Conservation (phyloP, 2,113 vertebrate species). For the Semicossyphus pulcher region DNA sequence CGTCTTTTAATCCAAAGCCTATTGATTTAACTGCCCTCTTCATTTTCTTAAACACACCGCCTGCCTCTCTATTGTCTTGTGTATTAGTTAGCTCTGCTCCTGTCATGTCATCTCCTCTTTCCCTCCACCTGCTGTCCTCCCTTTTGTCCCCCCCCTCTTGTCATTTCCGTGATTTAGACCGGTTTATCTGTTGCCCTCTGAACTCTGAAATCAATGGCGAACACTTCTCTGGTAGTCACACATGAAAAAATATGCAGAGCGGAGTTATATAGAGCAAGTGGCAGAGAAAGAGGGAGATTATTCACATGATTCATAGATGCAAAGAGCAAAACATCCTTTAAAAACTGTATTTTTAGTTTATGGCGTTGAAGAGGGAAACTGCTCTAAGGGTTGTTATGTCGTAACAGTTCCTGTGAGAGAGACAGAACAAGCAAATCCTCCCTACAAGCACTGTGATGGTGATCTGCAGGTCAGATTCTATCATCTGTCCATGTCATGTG, state of each 20-base stretch:
- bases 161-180: constrained; percentile 19
- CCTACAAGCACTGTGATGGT: too few species aligned
- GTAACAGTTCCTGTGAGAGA: not conserved
- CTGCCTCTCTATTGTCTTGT: constrained; percentile 54
- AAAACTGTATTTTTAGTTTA: constrained; percentile 35
- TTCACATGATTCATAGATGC: constrained; percentile 14
- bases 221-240: constrained; percentile 29
- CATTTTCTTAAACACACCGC: constrained; percentile 60
- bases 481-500: too few species aligned
- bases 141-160: constrained; percentile 30
- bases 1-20: constrained; percentile 65
- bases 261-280: not conserved
- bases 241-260: constrained; percentile 1
- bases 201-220: constrained; percentile 68
- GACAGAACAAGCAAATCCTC: too few species aligned
- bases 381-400: not conserved
- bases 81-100: constrained; percentile 50
- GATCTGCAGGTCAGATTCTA: too few species aligned
- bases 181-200: constrained; percentile 63
- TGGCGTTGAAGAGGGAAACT: constrained; percentile 29
- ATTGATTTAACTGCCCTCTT: constrained; percentile 77
- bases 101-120: constrained; percentile 29
- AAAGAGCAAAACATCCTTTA: constrained; percentile 26
- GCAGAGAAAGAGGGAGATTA: constrained; percentile 12
- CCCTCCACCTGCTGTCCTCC: constrained; percentile 5